Evolutionary conservation across 2,888 invertebrate genomes (phyloP).

Genomic region (Gari tellinella): DNA sequence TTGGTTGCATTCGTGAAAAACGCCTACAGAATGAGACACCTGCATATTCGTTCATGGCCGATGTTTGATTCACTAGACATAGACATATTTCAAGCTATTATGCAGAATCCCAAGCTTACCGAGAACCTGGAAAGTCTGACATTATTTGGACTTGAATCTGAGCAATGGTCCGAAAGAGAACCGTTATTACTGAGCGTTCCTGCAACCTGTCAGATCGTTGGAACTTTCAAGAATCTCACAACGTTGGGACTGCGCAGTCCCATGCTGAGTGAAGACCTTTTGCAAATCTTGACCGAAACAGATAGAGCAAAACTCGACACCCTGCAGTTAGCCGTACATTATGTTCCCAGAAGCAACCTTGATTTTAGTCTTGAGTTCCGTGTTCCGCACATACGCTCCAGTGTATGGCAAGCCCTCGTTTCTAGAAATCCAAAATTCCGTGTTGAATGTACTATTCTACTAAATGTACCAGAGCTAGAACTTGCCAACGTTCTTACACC

Average conservation of each 20-base stretch:
- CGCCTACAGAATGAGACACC: slow-evolving; percentile 68
- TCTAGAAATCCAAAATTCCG: slow-evolving; percentile 64
- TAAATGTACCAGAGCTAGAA: slow-evolving; percentile 67
- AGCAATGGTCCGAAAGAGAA: slow-evolving; percentile 71
- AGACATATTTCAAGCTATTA: slow-evolving; percentile 70
- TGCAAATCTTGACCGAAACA: slow-evolving; percentile 60
- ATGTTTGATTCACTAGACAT: slow-evolving; percentile 57
- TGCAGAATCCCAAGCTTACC: slow-evolving; percentile 68
- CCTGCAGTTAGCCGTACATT: slow-evolving; percentile 72
- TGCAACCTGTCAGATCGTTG: slow-evolving; percentile 52
- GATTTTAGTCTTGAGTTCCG: neutral
- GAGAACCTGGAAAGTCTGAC: slow-evolving; percentile 67
- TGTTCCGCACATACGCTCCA: slow-evolving; percentile 66
- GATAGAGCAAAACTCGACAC: slow-evolving; percentile 61
- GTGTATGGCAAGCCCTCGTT: slow-evolving; percentile 65
- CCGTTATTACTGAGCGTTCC: slow-evolving; percentile 66
- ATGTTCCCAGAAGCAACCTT: slow-evolving; percentile 40
- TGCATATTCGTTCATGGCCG: slow-evolving; percentile 76
- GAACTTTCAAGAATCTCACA: slow-evolving; percentile 63
- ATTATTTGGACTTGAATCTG: slow-evolving; percentile 68
- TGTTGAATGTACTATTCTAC: slow-evolving; percentile 71
- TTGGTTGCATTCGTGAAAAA: slow-evolving; percentile 67
- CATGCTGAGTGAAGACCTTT: slow-evolving; percentile 71
- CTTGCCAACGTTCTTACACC: slow-evolving; percentile 69
- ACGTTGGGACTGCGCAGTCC: slow-evolving; percentile 70